These are phyloP conservation scores for Bombylius discolor DNA, from an alignment of 2,888 invertebrate genomes.

Conservation along the genomic window DNA sequence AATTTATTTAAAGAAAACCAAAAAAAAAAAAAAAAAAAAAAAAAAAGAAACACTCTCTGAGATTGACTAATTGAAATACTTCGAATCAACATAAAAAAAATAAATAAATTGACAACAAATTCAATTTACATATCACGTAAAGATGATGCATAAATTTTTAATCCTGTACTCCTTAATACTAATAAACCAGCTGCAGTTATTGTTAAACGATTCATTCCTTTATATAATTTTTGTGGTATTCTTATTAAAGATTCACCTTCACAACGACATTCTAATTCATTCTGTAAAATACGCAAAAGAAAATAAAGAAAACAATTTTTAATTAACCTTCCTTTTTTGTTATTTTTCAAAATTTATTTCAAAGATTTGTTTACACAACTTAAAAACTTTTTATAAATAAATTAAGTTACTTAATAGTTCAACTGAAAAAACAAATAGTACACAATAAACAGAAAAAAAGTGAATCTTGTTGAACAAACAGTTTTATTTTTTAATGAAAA, in stretches of 20 bases:
- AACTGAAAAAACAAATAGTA: too few relatives aligned
- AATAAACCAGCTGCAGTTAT: slow-evolving; percentile 31
- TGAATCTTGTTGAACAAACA: too few relatives aligned
- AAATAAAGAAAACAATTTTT: neutral
- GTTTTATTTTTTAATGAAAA: too few relatives aligned
- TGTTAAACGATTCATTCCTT: slow-evolving; percentile 29
- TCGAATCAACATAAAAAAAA: too few relatives aligned
- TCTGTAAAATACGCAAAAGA: slow-evolving; percentile 16
- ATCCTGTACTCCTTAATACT: slow-evolving; percentile 27
- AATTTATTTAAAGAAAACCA: neutral
- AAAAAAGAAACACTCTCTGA: too few relatives aligned
- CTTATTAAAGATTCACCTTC: slow-evolving; percentile 29
- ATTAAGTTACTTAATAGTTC: neutral
- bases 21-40: too few relatives aligned
- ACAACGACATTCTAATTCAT: slow-evolving; percentile 34
- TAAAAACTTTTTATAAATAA: neutral
- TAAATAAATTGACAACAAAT: too few relatives aligned
- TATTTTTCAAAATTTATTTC: too few relatives aligned
- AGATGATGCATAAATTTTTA: slow-evolving; percentile 28
- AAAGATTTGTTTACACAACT: neutral
- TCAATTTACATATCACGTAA: slow-evolving; percentile 30
- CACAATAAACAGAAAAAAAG: too few relatives aligned
- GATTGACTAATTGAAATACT: too few relatives aligned
- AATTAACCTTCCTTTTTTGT: too few relatives aligned
- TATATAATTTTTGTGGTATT: slow-evolving; percentile 30